Evolutionary conservation across 1,140 invertebrate species (phyloP).

Genomic region (Apis laboriosa): DNA sequence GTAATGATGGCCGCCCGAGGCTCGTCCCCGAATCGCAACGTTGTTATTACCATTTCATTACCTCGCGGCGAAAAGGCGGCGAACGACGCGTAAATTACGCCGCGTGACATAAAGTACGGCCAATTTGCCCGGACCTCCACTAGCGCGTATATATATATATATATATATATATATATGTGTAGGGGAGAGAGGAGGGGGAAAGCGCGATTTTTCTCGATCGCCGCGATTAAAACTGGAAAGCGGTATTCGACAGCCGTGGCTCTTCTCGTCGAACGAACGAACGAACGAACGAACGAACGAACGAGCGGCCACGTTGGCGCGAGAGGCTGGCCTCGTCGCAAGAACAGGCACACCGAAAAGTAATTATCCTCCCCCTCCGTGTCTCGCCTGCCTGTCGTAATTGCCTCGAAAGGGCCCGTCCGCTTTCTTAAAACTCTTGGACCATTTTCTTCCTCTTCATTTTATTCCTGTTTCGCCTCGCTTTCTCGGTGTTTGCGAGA

Average conservation of each 20-base stretch:
- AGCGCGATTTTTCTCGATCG: constrained; percentile 37
- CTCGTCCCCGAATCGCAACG: constrained; percentile 62
- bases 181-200: not conserved
- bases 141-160: too few species aligned
- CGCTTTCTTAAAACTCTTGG: not conserved
- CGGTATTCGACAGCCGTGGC: not conserved
- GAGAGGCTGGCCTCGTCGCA: not conserved
- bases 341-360: constrained; percentile 51
- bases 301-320: not conserved
- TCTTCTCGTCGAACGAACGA: not conserved
- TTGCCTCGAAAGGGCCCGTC: constrained; percentile 18
- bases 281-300: too few species aligned
- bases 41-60: constrained; percentile 67
- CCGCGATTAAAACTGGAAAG: not conserved
- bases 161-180: too few species aligned
- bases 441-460: constrained; percentile 33
- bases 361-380: constrained; percentile 45
- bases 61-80: constrained; percentile 57
- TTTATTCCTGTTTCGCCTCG: not conserved
- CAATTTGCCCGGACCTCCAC: constrained; percentile 49
- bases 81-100: constrained; percentile 62
- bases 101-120: constrained; percentile 63
- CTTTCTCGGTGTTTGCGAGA: not conserved
- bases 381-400: constrained; percentile 17
- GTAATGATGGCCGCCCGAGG: constrained; percentile 53